phyloP scores from a whole-genome alignment of 2,888 invertebrate genomes.

The Pollenia amentaria region DNA sequence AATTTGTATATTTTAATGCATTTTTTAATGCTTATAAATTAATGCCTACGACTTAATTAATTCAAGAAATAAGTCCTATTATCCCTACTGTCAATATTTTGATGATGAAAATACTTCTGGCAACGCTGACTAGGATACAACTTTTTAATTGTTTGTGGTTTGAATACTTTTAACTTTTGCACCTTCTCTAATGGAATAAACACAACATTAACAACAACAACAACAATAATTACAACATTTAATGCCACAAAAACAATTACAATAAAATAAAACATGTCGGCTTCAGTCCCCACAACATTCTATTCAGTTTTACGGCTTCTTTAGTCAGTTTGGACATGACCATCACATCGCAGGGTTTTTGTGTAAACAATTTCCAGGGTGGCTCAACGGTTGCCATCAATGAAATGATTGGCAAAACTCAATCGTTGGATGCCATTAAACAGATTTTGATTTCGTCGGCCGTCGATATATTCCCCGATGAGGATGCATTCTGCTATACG shows the following conservation, averaged over 20 bases:
- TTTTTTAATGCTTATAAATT: no score
- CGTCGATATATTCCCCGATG: constrained; percentile 92
- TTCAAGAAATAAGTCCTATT: no score
- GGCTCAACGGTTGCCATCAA: constrained; percentile 82
- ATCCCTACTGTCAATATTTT: no score
- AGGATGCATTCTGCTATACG: constrained; percentile 90
- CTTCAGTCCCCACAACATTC: constrained; percentile 81
- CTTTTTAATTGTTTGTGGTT: constrained; percentile 11
- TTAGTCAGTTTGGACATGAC: constrained; percentile 86
- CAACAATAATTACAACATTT: constrained; percentile 29
- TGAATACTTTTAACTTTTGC: neutral
- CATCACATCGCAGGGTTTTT: constrained; percentile 84
- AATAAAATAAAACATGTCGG: constrained; percentile 18
- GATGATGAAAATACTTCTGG: no score
- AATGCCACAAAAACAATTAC: constrained; percentile 4
- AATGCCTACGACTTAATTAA: no score
- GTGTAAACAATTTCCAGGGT: constrained; percentile 84
- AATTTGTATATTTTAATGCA: no score
- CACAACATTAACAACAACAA: constrained; percentile 17
- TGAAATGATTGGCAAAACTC: constrained; percentile 81
- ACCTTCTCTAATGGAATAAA: neutral
- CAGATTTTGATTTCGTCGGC: constrained; percentile 87
- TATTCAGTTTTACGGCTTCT: constrained; percentile 86
- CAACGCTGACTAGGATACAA: neutral
- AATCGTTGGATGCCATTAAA: constrained; percentile 81